phyloP scores from a whole-genome alignment of 2,113 vertebrate genomes.

The Onychostoma macrolepis region DNA sequence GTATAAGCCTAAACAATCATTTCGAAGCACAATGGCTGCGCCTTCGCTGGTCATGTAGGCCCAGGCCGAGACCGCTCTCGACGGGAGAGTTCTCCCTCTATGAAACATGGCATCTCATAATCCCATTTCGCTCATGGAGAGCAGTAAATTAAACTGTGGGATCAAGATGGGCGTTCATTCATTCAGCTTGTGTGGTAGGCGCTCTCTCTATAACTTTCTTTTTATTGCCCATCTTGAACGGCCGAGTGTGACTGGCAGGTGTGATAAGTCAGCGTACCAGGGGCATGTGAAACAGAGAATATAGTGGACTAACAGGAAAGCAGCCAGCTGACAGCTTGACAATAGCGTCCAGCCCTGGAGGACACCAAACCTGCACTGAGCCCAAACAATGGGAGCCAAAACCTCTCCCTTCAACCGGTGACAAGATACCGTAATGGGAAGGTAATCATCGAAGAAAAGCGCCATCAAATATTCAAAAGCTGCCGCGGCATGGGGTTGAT shows the following conservation, averaged over 20 bases:
- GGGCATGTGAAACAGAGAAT: conserved; percentile 62
- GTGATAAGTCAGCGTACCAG: conserved; percentile 68
- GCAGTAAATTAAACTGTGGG: conserved; percentile 65
- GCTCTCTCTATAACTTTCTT: conserved; percentile 20
- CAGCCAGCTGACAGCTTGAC: conserved; percentile 65
- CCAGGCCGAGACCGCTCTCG: background rate
- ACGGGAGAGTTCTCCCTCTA: background rate
- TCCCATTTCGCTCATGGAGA: conserved; percentile 60
- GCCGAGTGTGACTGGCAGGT: conserved; percentile 61
- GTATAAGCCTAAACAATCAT: background rate
- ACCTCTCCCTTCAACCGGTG: conserved; percentile 58
- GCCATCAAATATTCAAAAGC: conserved; percentile 74
- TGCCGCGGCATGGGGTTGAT: conserved; percentile 55
- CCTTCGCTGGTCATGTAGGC: background rate
- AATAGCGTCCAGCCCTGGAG: conserved; percentile 62
- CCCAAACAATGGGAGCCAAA: conserved; percentile 70
- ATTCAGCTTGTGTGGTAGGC: conserved; percentile 45
- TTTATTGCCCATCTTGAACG: conserved; percentile 34
- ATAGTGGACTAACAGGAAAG: conserved; percentile 65
- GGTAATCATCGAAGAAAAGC: conserved; percentile 75
- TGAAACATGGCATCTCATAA: conserved; percentile 54
- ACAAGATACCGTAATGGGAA: conserved; percentile 72
- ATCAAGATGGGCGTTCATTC: conserved; percentile 57
- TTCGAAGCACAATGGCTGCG: background rate
- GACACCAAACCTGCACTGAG: conserved; percentile 61